Conservation (phyloP, 2,113 vertebrate species). For the Brachyistius frenatus region DNA sequence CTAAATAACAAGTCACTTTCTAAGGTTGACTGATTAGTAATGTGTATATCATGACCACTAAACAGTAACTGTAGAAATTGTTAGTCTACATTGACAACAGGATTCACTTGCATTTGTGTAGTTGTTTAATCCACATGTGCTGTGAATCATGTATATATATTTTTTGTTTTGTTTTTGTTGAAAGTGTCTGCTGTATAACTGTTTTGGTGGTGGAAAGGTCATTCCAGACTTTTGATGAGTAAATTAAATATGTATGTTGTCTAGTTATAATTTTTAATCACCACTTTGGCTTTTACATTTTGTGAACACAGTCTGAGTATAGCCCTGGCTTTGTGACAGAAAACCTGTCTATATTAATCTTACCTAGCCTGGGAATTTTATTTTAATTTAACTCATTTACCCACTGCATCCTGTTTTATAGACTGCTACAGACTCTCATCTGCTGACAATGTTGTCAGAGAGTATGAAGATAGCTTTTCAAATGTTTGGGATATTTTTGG, state of each 20-base stretch:
- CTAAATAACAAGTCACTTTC: too few relatives aligned
- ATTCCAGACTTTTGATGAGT: neutral
- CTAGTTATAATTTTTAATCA: conserved; percentile 13
- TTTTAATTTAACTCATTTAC: neutral
- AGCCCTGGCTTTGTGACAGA: conserved; percentile 11
- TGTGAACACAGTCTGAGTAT: conserved; percentile 3
- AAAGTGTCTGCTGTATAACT: neutral
- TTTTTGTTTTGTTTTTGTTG: too few relatives aligned
- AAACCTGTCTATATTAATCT: neutral
- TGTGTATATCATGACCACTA: too few relatives aligned
- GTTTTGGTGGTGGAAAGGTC: neutral
- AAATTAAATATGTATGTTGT: conserved; percentile 14
- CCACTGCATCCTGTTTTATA: too few relatives aligned
- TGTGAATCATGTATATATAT: too few relatives aligned
- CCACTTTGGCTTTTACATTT: neutral
- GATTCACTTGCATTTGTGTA: too few relatives aligned
- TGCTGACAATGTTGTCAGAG: neutral
- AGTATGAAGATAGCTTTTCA: neutral
- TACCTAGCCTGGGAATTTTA: neutral
- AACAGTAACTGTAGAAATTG: too few relatives aligned
- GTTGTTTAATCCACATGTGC: too few relatives aligned
- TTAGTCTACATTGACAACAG: too few relatives aligned
- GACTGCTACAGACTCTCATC: too few relatives aligned
- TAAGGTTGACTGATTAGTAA: too few relatives aligned
- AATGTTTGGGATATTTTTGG: neutral